Base-by-base conservation (phyloP, 2,113 vertebrate genomes). In the Ramphastos sulfuratus region DNA sequence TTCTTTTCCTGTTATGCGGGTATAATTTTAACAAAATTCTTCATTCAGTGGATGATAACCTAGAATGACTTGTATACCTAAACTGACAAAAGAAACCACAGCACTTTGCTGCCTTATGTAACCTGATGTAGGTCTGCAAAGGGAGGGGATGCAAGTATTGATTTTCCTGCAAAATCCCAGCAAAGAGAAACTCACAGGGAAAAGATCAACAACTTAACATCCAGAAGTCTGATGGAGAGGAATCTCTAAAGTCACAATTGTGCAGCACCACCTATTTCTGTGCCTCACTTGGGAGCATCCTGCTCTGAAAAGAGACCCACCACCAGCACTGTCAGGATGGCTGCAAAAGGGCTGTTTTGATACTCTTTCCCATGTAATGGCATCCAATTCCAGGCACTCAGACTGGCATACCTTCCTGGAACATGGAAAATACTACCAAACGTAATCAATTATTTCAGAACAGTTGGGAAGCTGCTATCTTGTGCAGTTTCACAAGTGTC, bases 271-370 rank as follows among this genome's bases (percentile, higher is more conserved):
- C 35, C 64, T 80, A 85, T 80, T 94, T 77, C 85, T 60, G 33
- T 54, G 56, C 27, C 48, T 90, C 1, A 2, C 76, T 14, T 1
- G 3, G 67, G 72, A 87, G 79, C 33, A 3, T 10, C 52, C 11
- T 56, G 61, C 37, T 56, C 76, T 74, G 64, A 71, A 85, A 85
- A 70, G 5, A 58, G 82, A 54, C n/a, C 31, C 0, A 0, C 54
- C 35, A 48, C 14, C 5, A 54, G 60, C 0, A 0, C 56, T 6
- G 16, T 1, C 2, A 85, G 42, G 24, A 66, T 60, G 44, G 69
- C 5, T 5, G 24, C 1, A 0, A 63, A 88, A 88, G 27, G 25
- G n/a, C 9, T 71, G 35, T 35, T n/a, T 37, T 56, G 37, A 30
- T 33, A 42, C 42, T 70, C 27, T 19, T 87, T 16, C 39, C 75